Evolutionary conservation across 2,888 invertebrate genomes (phyloP).

Genomic region (Periphyllus acericola): DNA sequence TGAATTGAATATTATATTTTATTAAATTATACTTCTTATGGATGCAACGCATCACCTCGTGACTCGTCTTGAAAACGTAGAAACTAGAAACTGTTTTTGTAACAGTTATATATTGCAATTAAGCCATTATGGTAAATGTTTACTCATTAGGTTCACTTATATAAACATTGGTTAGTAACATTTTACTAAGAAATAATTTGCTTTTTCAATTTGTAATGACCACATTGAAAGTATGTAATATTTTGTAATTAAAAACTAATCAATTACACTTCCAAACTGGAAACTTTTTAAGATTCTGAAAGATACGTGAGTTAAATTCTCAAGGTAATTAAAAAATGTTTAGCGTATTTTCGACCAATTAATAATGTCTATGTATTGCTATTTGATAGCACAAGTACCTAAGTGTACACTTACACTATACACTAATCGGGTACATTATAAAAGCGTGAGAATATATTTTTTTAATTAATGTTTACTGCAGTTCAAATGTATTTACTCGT

Average conservation of each 20-base stretch:
- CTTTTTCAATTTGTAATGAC: background rate
- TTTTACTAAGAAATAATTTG: background rate
- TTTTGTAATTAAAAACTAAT: background rate
- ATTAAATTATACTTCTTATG: background rate
- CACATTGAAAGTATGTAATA: background rate
- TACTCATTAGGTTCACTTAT: background rate
- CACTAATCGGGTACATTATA: background rate
- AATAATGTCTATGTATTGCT: background rate
- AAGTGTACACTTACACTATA: background rate
- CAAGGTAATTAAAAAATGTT: background rate
- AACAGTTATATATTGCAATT: background rate
- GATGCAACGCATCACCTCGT: background rate
- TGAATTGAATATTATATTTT: background rate
- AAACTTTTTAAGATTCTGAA: background rate
- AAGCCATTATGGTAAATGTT: background rate
- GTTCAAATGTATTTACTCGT: background rate
- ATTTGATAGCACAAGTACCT: background rate
- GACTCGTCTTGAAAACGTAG: background rate
- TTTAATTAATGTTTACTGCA: background rate
- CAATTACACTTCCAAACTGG: background rate
- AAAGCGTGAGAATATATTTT: background rate
- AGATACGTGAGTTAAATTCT: background rate
- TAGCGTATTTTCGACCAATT: background rate
- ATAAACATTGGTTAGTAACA: background rate
- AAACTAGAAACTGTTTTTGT: background rate